Conservation (phyloP, 2,797 vertebrate genomes). For the Cirrhinus molitorella region DNA sequence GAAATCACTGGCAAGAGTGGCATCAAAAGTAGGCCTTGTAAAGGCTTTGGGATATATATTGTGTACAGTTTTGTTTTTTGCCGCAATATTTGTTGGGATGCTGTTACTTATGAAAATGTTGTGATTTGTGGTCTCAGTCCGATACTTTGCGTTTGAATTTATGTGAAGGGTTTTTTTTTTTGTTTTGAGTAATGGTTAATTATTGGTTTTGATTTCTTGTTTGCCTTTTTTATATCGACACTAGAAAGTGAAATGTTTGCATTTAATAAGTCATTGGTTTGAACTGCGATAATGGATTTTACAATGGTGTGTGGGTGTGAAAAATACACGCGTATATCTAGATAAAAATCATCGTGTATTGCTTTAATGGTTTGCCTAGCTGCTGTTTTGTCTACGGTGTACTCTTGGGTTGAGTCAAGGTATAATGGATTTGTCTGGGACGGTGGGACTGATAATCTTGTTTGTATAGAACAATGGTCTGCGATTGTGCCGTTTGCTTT, state of each 20-base stretch:
- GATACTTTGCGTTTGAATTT: not conserved
- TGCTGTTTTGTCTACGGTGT: constrained; percentile 48
- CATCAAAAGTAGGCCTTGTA: constrained; percentile 6
- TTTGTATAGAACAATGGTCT: constrained; percentile 63
- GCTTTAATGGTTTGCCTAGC: constrained; percentile 50
- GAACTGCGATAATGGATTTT: not conserved
- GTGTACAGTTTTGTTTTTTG: not conserved
- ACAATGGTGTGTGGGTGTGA: constrained; percentile 1
- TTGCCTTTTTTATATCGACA: not conserved
- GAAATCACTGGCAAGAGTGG: constrained; percentile 40
- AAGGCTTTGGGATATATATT: not conserved
- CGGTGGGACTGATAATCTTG: constrained; percentile 53
- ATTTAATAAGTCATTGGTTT: constrained; percentile 21
- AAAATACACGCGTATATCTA: not conserved
- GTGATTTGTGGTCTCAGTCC: not conserved
- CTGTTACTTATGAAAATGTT: not conserved
- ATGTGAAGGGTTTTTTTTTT: not conserved
- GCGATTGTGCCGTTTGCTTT: constrained; percentile 46
- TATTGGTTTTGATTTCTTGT: not conserved
- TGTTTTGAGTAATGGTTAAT: not conserved
- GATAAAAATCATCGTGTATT: constrained; percentile 44
- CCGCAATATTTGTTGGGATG: not conserved
- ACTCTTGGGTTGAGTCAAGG: constrained; percentile 27
- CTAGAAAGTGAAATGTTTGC: constrained; percentile 17
- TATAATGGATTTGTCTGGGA: constrained; percentile 58